Percentiles rank a stretch among this genome's conserved stretches.
Conservation (phyloP, 2,113 vertebrate species). For the Plecotus auritus region DNA sequence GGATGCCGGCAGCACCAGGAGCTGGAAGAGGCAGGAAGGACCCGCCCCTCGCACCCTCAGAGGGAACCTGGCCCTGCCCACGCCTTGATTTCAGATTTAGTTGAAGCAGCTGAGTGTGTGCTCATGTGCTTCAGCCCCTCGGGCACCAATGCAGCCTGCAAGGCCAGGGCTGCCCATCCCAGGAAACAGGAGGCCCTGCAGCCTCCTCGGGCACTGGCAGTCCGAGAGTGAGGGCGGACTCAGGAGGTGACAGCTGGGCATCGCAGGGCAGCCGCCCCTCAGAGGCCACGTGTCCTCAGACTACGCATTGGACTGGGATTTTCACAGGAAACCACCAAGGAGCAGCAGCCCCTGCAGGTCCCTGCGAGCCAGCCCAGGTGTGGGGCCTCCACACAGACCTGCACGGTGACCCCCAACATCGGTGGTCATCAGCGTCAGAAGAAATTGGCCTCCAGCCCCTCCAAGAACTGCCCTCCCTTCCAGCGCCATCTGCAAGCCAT, state of each 20-base stretch:
- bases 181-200: rapidly evolving
- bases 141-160: rapidly evolving
- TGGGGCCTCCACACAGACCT: rapidly evolving
- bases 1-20: rapidly evolving
- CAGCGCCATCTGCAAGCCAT: rapidly evolving
- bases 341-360: rapidly evolving
- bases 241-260: not conserved
- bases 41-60: rapidly evolving
- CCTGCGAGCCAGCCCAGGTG: rapidly evolving
- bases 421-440: rapidly evolving
- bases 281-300: not conserved
- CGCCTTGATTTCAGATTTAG: not conserved
- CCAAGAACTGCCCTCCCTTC: rapidly evolving
- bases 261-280: not conserved
- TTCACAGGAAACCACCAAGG: no score
- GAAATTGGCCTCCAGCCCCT: rapidly evolving
- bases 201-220: rapidly evolving
- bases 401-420: rapidly evolving
- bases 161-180: rapidly evolving
- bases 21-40: not conserved
- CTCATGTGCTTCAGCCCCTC: not conserved
- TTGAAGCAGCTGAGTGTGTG: no score
- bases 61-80: rapidly evolving
- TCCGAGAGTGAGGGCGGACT: not conserved
- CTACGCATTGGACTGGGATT: rapidly evolving